Evolutionary conservation across 2,797 vertebrate species (phyloP).

Genomic region (Cheirogaleus major): DNA sequence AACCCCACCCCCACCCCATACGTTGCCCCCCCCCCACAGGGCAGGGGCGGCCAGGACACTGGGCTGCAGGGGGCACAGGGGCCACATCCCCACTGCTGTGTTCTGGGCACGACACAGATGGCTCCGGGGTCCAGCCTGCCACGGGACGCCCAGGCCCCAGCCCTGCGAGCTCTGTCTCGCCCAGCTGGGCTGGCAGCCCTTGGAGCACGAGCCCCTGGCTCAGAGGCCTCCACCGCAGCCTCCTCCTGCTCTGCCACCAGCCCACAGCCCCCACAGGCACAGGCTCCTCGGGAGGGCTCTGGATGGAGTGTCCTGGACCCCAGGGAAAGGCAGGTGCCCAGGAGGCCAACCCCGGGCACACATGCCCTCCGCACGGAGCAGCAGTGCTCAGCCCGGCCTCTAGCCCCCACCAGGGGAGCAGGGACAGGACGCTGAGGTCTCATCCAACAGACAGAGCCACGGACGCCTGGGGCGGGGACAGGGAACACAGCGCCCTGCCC

Average conservation of each 20-base stretch:
- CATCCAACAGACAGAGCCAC: background rate
- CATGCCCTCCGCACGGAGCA: background rate
- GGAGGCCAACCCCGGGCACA: background rate
- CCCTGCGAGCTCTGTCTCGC: background rate
- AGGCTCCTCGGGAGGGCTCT: background rate
- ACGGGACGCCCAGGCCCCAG: background rate
- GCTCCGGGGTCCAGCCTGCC: background rate
- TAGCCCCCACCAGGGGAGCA: background rate
- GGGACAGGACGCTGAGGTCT: too few relatives aligned
- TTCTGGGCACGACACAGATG: too few relatives aligned
- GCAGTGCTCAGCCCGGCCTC: background rate
- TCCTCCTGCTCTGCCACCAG: background rate
- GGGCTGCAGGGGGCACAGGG: background rate
- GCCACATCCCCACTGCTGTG: background rate
- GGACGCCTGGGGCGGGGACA: fast-evolving
- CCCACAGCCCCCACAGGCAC: background rate
- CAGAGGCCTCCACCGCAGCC: background rate
- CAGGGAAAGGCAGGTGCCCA: background rate
- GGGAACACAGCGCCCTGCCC: too few relatives aligned
- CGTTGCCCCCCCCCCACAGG: too few relatives aligned
- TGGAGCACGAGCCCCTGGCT: background rate
- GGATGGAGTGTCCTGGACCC: background rate
- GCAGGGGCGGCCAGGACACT: too few relatives aligned
- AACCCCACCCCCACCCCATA: background rate
- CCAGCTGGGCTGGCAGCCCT: background rate